These are phyloP conservation scores for Anhinga anhinga DNA, from an alignment of 2,113 vertebrate species.

Conservation along the genomic window DNA sequence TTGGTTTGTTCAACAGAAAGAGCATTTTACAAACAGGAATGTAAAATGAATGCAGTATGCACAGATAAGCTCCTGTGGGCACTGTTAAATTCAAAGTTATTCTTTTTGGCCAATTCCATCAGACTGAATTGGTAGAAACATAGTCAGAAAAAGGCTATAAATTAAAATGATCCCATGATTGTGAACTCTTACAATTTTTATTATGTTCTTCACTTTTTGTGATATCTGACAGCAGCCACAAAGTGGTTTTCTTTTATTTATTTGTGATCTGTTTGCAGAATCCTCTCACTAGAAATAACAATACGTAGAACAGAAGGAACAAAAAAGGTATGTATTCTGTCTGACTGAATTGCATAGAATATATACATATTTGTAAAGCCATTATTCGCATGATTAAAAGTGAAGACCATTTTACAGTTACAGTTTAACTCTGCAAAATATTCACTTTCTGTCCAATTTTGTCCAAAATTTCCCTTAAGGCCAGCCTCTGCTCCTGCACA, in stretches of 20 bases:
- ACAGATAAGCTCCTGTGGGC: not conserved
- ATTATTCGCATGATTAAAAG: not conserved
- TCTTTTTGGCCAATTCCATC: not conserved
- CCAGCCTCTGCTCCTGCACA: not conserved
- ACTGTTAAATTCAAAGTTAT: not conserved
- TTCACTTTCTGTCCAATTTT: not conserved
- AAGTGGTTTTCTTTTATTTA: not conserved
- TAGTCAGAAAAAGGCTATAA: not conserved
- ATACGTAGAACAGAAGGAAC: not conserved
- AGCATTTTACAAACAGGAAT: not conserved
- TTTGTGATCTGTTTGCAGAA: not conserved
- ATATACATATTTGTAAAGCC: not conserved
- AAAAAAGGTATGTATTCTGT: not conserved
- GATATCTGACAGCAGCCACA: not conserved
- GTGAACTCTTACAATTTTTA: not conserved
- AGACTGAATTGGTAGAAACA: not conserved
- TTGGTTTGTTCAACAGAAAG: not conserved
- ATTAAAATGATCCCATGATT: not conserved
- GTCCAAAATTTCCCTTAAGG: not conserved
- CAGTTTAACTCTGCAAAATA: not conserved
- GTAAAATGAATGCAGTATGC: not conserved
- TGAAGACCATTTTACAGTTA: not conserved
- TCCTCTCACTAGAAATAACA: not conserved
- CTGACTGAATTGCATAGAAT: not conserved
- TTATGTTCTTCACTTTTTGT: not conserved